phyloP scores from a whole-genome alignment of 2,113 vertebrate species.

The Thinocorus orbignyianus region DNA sequence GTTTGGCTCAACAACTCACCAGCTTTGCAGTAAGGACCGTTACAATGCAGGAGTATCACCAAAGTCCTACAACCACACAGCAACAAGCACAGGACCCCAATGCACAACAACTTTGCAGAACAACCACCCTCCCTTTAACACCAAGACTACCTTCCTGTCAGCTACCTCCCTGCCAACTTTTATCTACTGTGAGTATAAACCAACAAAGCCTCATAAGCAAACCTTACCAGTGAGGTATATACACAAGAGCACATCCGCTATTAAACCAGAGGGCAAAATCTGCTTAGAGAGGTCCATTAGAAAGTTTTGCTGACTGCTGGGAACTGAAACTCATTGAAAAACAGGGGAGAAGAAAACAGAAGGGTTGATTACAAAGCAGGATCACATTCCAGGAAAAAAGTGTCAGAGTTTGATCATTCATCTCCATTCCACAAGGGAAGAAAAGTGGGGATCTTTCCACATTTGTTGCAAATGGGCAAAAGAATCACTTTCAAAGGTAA shows the following conservation, averaged over 20 bases:
- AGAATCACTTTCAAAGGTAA: not conserved
- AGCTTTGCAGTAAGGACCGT: not conserved
- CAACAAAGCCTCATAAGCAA: not conserved
- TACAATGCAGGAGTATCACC: not conserved
- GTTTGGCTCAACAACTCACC: not conserved
- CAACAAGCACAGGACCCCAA: not conserved
- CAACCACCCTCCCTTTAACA: not conserved
- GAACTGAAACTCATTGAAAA: not conserved
- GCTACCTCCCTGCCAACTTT: not conserved
- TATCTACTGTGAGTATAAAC: not conserved
- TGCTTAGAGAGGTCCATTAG: not conserved
- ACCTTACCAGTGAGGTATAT: not conserved
- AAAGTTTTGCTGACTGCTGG: not conserved
- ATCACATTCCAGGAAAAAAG: not conserved
- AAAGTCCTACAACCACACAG: not conserved
- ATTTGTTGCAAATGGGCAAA: not conserved
- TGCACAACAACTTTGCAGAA: not conserved
- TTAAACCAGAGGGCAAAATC: not conserved
- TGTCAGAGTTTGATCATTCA: not conserved
- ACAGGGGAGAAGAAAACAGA: not conserved
- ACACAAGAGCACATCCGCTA: accelerated
- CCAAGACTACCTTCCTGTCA: not conserved
- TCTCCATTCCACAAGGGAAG: not conserved
- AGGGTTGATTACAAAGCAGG: not conserved
- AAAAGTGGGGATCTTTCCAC: not conserved